phyloP scores from a whole-genome alignment of 2,113 vertebrate species.

The Osmerus eperlanus region DNA sequence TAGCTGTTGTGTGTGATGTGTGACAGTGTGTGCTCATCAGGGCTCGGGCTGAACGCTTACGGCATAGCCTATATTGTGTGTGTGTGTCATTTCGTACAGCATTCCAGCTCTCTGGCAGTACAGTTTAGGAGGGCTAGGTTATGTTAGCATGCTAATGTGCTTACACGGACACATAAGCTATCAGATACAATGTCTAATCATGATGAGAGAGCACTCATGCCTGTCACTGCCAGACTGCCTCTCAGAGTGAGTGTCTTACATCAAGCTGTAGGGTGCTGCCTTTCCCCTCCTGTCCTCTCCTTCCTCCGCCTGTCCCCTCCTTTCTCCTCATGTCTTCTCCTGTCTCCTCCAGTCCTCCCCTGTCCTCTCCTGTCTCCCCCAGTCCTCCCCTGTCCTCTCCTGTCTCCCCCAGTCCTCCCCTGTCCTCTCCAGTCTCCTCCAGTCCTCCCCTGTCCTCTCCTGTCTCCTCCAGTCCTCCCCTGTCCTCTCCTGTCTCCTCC shows the following conservation, averaged over 20 bases:
- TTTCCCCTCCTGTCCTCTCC: not conserved
- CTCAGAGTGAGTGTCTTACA: too few species aligned
- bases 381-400: not conserved
- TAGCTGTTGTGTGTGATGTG: conserved; percentile 3
- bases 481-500: not conserved
- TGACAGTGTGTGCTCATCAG: conserved; percentile 1
- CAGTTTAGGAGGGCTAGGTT: too few species aligned
- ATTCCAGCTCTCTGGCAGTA: not conserved
- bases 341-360: not conserved
- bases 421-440: not conserved
- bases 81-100: not conserved
- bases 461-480: not conserved
- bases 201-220: too few species aligned
- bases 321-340: not conserved
- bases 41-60: too few species aligned
- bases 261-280: not conserved
- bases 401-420: not conserved
- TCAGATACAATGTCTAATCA: too few species aligned
- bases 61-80: not conserved
- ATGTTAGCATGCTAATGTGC: too few species aligned
- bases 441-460: not conserved
- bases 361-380: not conserved
- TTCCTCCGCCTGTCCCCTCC: not conserved
- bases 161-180: too few species aligned
- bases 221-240: too few species aligned